Evolutionary conservation across 2,888 invertebrate species (phyloP).

Genomic region (Eristalis arbustorum): DNA sequence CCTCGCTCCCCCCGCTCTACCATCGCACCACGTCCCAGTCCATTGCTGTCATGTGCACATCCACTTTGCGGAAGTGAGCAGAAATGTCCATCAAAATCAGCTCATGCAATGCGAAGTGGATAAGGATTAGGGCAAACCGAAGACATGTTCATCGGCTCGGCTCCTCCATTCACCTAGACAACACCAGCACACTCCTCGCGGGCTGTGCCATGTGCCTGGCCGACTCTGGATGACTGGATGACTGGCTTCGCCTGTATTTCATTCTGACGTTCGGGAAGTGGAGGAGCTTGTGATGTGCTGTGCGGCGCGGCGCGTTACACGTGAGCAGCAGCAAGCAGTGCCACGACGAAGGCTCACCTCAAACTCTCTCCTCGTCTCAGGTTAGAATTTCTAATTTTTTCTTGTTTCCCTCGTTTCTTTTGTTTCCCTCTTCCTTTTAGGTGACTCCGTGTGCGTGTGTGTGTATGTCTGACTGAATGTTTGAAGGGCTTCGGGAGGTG

Average conservation of each 20-base stretch:
- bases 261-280: slow-evolving; percentile 64
- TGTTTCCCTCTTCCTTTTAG: slow-evolving; percentile 61
- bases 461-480: slow-evolving; percentile 40
- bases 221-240: not conserved
- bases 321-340: slow-evolving; percentile 48
- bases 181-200: not conserved
- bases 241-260: not conserved
- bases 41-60: not conserved
- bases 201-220: not conserved
- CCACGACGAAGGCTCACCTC: slow-evolving; percentile 57
- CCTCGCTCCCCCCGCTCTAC: not conserved
- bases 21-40: not conserved
- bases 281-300: slow-evolving; percentile 52
- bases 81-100: slow-evolving; percentile 61
- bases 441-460: slow-evolving; percentile 8
- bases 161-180: slow-evolving; percentile 26
- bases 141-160: slow-evolving; percentile 40
- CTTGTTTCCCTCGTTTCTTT: slow-evolving; percentile 37
- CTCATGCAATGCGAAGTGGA: slow-evolving; percentile 45
- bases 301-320: slow-evolving; percentile 52
- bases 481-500: slow-evolving; percentile 70
- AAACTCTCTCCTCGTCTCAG: slow-evolving; percentile 62
- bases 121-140: slow-evolving; percentile 57
- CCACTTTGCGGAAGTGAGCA: slow-evolving; percentile 54
- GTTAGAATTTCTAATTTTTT: slow-evolving; percentile 61